phyloP scores from a whole-genome alignment of 2,888 invertebrate species.

The Zygaena filipendulae region DNA sequence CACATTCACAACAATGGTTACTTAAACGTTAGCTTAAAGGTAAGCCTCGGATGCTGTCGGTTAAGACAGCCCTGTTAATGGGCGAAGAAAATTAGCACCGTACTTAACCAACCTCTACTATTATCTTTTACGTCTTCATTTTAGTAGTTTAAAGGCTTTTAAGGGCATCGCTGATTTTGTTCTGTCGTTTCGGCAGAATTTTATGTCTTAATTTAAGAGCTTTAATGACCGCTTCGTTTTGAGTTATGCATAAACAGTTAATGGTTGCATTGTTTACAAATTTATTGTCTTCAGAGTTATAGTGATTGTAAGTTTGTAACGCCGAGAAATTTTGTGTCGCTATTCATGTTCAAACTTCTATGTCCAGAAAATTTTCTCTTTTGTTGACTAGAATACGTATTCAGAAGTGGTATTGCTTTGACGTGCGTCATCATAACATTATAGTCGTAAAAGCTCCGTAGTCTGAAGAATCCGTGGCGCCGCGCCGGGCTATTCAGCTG shows the following conservation, averaged over 20 bases:
- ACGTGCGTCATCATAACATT: constrained; percentile 28
- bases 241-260: too few species aligned
- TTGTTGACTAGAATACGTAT: too few species aligned
- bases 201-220: constrained; percentile 20
- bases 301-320: too few species aligned
- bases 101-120: constrained; percentile 33
- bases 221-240: constrained; percentile 1
- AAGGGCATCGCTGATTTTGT: constrained; percentile 18
- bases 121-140: constrained; percentile 47
- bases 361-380: too few species aligned
- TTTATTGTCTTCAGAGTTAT: too few species aligned
- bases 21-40: constrained; percentile 25
- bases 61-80: constrained; percentile 44
- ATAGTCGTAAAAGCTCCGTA: constrained; percentile 31
- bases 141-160: constrained; percentile 31
- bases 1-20: constrained; percentile 33
- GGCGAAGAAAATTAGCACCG: constrained; percentile 42
- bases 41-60: constrained; percentile 29
- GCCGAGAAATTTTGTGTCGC: too few species aligned
- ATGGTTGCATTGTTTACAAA: too few species aligned
- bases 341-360: too few species aligned
- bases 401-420: constrained; percentile 24
- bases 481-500: constrained; percentile 25
- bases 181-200: constrained; percentile 19
- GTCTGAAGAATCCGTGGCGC: constrained; percentile 24